Evolutionary conservation across 2,113 vertebrate genomes (phyloP), one percentile per base, ranked within the genome.

Genomic region (Sturnira hondurensis): DNA sequence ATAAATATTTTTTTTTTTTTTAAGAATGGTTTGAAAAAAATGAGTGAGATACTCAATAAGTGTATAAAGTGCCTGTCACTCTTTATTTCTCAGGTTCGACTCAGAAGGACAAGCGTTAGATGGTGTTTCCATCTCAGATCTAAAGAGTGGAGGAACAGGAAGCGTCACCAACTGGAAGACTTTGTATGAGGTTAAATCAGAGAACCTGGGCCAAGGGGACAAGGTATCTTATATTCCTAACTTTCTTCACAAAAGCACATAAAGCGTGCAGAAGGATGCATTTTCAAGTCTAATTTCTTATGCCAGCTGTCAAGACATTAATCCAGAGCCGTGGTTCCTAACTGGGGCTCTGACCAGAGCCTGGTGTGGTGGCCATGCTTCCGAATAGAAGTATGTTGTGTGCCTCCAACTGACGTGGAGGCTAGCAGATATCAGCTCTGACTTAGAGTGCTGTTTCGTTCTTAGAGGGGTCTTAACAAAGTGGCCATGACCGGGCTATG

Each of bases 191-290:
- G 99, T 98, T 65, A 99, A 99, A 97, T 98, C 96, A 0, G 99
- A 99, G 98, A 99, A 99, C 96, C 98, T 99, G 97, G 99, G 99
- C 63, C 99, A 99, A 33, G 99, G 99, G 90, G 99, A 99, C 95
- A 99, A 99, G 99, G 99, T 99, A 98, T 85, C 93, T 65, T 10
- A 0, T 3, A 1, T 76, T 71, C 80, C 41, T 88, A 6, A 33
- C 56, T 54, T 54, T 50, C 43, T 71, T 41, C 47, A 56, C 58
- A 65, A 24, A 81, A 86, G 61, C 63, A 15, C 4, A 0, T 22
- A 20, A 28, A 24, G 15, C 38, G 28, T 93, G 16, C 15, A 13
- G 16, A 28, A 73, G 47, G 38, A 12, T 77, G 52, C 28, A 41
- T 85, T 88, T 68, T 47, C 33, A 78, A 54, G 8, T 65, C 26